Base-by-base conservation (phyloP, 64 coral and sea anemone genomes). In the Acropora tenuis region DNA sequence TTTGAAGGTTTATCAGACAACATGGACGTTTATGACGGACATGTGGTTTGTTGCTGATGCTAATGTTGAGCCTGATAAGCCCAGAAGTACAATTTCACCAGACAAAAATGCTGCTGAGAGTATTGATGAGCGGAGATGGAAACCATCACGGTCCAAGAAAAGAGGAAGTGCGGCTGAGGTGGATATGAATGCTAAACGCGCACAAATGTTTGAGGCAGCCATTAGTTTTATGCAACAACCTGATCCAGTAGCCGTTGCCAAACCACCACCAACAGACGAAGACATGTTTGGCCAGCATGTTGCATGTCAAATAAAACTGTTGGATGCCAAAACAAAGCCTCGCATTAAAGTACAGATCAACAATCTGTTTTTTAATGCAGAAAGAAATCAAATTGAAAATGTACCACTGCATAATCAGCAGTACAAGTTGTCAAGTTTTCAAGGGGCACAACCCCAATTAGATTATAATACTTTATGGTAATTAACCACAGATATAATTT, bases 241-340 rank as follows among this genome's bases (percentile, higher is more conserved):
- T 75, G 79, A 20, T 41, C 82, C 82, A 86, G 18, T 48, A 67
- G 86, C 48, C 49, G 8, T 53, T 44, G 48, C 86, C 43, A 76
- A 30, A 49, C 86, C 20, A 88, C 48, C 72, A 16, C 50, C 17
- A 57, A 88, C 71, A 55, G 86, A 88, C 5, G 71, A 88, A 49
- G 86, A 76, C 86, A 74, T 88, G 71, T 88, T 88, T 50, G 86
- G 86, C 67, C 86, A 77, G 73, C 76, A 88, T 61, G 73, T 88
- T 11, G 86, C 86, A 6, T 55, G 86, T 60, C 86, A 88, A 75
- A 47, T 76, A 18, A 77, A 88, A 75, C 73, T 88, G 5, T 71
- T 88, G n/a, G 86, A 88, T 63, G 48, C 72, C 42, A 18, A 76
- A 53, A 40, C 46, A 19, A 88, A 76, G 73, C 72, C 76, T 30